A percentile compares a stretch with the other conserved stretches of the same genome.
phyloP scores from a whole-genome alignment of 2,797 vertebrate species.

The Poliocrania exsul region DNA sequence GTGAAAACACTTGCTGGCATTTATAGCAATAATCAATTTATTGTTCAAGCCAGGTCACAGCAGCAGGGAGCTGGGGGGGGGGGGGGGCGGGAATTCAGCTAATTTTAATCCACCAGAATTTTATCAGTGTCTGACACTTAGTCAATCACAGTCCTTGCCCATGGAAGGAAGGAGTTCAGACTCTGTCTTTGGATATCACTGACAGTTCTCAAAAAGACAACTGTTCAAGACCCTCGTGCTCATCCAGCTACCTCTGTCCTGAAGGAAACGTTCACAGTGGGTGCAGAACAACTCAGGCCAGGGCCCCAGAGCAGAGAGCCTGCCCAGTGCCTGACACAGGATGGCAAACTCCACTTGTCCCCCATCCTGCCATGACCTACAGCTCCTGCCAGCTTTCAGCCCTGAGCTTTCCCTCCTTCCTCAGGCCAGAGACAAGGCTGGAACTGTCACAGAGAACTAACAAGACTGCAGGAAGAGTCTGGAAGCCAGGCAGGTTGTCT shows the following conservation, averaged over 20 bases:
- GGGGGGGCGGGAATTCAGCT: too few relatives aligned
- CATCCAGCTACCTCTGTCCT: background rate
- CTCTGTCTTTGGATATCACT: background rate
- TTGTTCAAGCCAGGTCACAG: too few relatives aligned
- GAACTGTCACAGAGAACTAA: background rate
- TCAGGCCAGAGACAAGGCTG: background rate
- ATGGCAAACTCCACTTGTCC: background rate
- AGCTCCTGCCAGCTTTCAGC: background rate
- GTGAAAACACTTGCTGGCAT: background rate
- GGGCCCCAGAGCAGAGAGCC: background rate
- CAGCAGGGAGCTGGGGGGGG: too few relatives aligned
- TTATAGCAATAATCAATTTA: too few relatives aligned
- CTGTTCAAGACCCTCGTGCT: fast-evolving
- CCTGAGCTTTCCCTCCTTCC: background rate
- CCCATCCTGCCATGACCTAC: background rate
- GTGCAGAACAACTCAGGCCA: background rate
- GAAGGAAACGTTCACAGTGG: background rate
- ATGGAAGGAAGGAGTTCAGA: background rate
- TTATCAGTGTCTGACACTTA: too few relatives aligned
- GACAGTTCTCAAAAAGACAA: background rate
- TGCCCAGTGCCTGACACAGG: fast-evolving
- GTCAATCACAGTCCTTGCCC: too few relatives aligned
- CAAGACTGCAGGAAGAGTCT: background rate
- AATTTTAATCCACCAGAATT: too few relatives aligned
- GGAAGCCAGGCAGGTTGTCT: background rate